A percentile compares a stretch with the other conserved stretches of the same genome.
These are phyloP conservation scores for Serilophus lunatus DNA, from an alignment of 2,113 vertebrate genomes.

Conservation along the genomic window DNA sequence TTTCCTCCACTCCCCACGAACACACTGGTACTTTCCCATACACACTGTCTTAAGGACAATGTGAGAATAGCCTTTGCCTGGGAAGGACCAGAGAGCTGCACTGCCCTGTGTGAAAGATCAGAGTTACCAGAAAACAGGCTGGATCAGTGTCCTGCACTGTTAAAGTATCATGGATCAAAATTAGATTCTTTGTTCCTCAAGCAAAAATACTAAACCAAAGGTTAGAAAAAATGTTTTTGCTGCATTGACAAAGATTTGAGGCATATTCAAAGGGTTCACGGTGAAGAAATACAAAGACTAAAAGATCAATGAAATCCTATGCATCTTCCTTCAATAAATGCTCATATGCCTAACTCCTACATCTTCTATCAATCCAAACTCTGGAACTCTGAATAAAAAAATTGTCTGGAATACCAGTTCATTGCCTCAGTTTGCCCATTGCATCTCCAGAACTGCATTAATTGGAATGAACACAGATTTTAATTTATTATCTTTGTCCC, in stretches of 20 bases:
- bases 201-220: not conserved
- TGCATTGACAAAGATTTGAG: not conserved
- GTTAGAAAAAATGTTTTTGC: not conserved
- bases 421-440: not conserved
- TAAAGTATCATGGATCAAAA: not conserved
- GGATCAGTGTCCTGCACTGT: not conserved
- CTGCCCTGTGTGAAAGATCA: not conserved
- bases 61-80: not conserved
- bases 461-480: not conserved
- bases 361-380: not conserved
- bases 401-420: not conserved
- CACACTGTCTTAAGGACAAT: not conserved
- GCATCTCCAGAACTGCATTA: not conserved
- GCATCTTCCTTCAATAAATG: not conserved
- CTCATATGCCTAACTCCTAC: not conserved
- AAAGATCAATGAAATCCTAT: not conserved
- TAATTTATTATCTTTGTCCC: not conserved
- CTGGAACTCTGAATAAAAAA: not conserved
- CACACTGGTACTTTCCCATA: not conserved
- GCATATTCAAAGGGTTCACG: not conserved
- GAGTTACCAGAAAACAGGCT: not conserved
- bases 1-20: not conserved
- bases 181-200: not conserved
- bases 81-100: not conserved
- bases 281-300: not conserved